Conservation (phyloP, 2,888 invertebrate species). For the Rhopalosiphum nymphaeae region DNA sequence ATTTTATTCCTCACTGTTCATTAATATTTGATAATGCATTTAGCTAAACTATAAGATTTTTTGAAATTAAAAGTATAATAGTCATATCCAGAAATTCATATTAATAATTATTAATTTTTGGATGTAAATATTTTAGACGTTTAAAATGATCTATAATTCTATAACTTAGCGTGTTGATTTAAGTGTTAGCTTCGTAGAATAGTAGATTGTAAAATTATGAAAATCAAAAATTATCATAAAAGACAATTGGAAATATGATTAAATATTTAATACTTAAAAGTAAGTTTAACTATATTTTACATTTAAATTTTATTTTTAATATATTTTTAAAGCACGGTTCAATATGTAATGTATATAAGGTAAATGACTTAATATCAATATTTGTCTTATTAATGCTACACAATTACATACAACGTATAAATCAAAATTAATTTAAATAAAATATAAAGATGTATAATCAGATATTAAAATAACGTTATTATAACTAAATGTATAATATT, state of each 20-base stretch:
- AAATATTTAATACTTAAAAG: neutral
- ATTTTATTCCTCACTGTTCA: too few relatives aligned
- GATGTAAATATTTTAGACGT: too few relatives aligned
- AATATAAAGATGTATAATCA: neutral
- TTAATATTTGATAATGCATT: too few relatives aligned
- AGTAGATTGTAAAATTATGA: neutral
- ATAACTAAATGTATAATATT: neutral
- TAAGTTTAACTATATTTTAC: neutral
- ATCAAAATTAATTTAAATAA: constrained; percentile 13
- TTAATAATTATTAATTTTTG: too few relatives aligned
- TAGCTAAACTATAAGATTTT: neutral
- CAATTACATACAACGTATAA: neutral
- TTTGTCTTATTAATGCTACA: neutral
- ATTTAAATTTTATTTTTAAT: neutral
- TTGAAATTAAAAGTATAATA: neutral
- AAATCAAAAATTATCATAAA: neutral
- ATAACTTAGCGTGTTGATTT: neutral
- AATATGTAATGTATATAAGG: neutral
- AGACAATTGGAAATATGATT: neutral
- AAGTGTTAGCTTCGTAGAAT: neutral
- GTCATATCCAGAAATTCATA: neutral
- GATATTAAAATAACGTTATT: neutral
- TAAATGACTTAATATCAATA: neutral
- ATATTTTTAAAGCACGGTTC: neutral
- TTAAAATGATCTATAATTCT: neutral